Percentiles rank a stretch among this genome's conserved stretches.
Evolutionary conservation across 2,888 invertebrate species (phyloP).

Genomic region (Drosophila setosimentum): DNA sequence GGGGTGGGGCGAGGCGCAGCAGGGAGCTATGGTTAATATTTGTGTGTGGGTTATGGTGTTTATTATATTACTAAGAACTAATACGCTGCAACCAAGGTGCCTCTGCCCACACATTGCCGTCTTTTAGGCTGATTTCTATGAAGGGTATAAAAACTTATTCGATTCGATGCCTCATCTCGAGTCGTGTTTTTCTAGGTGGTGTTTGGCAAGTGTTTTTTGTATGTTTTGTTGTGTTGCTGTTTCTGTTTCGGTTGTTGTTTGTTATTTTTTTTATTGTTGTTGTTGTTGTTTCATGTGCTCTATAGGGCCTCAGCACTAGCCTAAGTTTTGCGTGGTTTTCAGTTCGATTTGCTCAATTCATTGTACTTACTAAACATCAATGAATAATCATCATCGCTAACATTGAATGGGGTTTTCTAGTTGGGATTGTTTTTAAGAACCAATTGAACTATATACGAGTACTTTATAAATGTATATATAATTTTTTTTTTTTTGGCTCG

Average conservation of each 20-base stretch:
- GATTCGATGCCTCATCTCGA: slow-evolving; percentile 35
- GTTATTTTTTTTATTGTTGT: slow-evolving; percentile 29
- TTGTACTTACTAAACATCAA: slow-evolving; percentile 70
- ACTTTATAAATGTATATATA: slow-evolving; percentile 26
- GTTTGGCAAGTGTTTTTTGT: slow-evolving; percentile 6
- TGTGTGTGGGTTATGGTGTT: slow-evolving; percentile 22
- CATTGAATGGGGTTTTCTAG: slow-evolving; percentile 25
- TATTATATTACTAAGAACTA: slow-evolving; percentile 4
- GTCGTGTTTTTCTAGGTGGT: slow-evolving; percentile 17
- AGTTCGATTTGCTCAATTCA: slow-evolving; percentile 32
- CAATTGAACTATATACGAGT: slow-evolving; percentile 41
- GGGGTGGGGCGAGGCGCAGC: slow-evolving; percentile 24
- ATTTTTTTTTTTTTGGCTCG: slow-evolving; percentile 17
- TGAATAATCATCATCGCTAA: slow-evolving; percentile 36
- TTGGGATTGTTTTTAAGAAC: slow-evolving; percentile 15
- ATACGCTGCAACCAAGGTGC: slow-evolving; percentile 32
- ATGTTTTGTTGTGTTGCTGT: slow-evolving; percentile 11
- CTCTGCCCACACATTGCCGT: slow-evolving; percentile 45
- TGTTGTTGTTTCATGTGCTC: slow-evolving; percentile 55
- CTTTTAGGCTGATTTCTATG: slow-evolving; percentile 53
- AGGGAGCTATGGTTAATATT: slow-evolving; percentile 26
- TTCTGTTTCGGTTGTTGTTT: slow-evolving; percentile 27
- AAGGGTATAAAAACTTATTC: slow-evolving; percentile 75
- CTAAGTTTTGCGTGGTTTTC: slow-evolving; percentile 41
- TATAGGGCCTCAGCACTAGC: slow-evolving; percentile 71